Evolutionary conservation across 2,888 invertebrate species (phyloP), one percentile per base, ranked within the genome.

Genomic region (Acanthococcus lagerstroemiae): DNA sequence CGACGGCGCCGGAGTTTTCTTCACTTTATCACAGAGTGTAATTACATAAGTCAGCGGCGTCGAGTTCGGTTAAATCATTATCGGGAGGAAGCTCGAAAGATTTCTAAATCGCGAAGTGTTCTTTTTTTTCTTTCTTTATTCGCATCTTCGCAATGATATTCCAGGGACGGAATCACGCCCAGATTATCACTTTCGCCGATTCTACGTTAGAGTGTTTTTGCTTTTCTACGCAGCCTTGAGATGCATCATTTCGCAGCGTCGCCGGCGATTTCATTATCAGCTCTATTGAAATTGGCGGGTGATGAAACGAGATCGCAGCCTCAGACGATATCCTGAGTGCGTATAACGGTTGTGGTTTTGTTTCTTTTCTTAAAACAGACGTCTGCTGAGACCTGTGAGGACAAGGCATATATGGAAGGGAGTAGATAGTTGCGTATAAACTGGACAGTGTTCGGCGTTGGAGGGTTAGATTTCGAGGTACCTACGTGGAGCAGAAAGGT

Each of bases 111-210:
- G 30, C 44, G 37, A 30, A 30, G 12, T 37, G 61, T 50, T 52
- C 26, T 46, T 45, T 17, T 15, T 17, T 45, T 17, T 45, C 46
- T 58, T 25, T 58, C 48, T 57, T 46, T 46, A 17, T 56, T 22
- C 30, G 9, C 44, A 5, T 22, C 44, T 22, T 30, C 37, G 37
- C 30, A 48, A 61, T 37, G 61, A 37, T 61, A 37, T 48, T 37
- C 9, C 30, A 60, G 61, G 61, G 52, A 61, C 50, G 61, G 61
- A 61, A 61, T 61, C 61, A 61, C 61, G 61, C 61, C 24, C 19
- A 50, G 52, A 61, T 61, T 61, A 61, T 30, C 61, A 61, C 61
- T 61, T 61, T 61, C 61, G 50, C 61, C 52, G 57, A 60, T 48
- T 52, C n/a, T 27, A 27, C 52, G 61, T 61, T 50, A 37, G 37